These are phyloP conservation scores for Vicugna pacos DNA, from an alignment of 2,113 vertebrate genomes.

Conservation along the genomic window DNA sequence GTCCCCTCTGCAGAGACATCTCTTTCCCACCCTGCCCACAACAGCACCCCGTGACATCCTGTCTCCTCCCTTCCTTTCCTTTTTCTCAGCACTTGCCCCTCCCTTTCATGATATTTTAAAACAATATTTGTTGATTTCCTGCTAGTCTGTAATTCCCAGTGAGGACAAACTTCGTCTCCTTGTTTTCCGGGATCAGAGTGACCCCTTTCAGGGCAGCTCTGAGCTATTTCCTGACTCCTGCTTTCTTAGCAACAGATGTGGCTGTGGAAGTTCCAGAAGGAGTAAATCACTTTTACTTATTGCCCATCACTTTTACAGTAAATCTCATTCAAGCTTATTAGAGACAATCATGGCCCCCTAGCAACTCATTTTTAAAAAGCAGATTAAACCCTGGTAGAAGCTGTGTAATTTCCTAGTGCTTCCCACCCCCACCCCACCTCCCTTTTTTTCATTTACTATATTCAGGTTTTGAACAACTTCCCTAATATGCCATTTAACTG, in stretches of 20 bases:
- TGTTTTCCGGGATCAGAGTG: background rate
- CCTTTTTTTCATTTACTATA: conserved; percentile 41
- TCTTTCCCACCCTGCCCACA: background rate
- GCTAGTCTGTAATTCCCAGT: background rate
- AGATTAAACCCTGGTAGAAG: background rate
- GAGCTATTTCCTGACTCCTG: background rate
- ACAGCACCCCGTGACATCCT: background rate
- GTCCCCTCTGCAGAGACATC: background rate
- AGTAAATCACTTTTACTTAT: conserved; percentile 23
- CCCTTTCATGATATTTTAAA: background rate
- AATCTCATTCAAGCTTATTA: background rate
- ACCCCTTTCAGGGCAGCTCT: background rate
- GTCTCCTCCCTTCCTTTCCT: background rate
- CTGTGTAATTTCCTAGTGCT: background rate
- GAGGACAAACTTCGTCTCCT: background rate
- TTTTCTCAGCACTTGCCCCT: background rate
- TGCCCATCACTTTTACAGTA: background rate
- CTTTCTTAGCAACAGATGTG: background rate
- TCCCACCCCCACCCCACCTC: background rate
- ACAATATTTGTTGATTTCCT: background rate
- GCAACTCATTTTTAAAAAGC: background rate
- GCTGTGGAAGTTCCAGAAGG: background rate
- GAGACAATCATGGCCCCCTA: background rate
- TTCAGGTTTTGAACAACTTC: conserved; percentile 11
- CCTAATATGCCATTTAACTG: background rate